Evolutionary conservation across 2,113 vertebrate genomes (phyloP).

Genomic region (Corydoras sp.): DNA sequence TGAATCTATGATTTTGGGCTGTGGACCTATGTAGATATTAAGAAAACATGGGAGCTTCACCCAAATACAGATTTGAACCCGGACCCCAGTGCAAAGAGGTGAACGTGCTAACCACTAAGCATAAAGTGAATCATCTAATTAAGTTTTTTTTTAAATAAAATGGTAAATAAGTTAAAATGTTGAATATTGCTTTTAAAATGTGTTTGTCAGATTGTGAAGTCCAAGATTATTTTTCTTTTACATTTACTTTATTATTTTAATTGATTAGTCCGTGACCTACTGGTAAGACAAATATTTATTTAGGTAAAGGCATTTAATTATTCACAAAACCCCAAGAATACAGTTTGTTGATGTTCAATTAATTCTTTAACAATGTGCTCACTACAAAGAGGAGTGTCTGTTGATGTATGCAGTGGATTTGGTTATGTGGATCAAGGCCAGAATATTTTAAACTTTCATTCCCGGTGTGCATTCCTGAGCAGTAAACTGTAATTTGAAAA

Average conservation of each 20-base stretch:
- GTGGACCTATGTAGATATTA: too few species aligned
- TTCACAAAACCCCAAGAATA: not conserved
- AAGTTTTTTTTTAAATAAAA: not conserved
- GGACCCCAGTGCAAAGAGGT: too few species aligned
- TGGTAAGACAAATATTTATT: too few species aligned
- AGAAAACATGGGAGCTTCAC: too few species aligned
- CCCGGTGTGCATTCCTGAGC: not conserved
- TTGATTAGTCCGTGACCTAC: too few species aligned
- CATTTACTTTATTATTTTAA: not conserved
- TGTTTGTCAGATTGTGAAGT: not conserved
- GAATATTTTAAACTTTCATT: not conserved
- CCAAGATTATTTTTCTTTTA: too few species aligned
- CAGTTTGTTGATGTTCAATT: not conserved
- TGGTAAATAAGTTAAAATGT: not conserved
- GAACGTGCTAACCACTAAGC: too few species aligned
- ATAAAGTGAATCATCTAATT: not conserved
- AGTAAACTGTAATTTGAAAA: not conserved
- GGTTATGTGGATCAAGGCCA: not conserved
- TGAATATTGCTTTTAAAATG: not conserved
- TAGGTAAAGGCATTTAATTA: not conserved
- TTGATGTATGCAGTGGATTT: not conserved
- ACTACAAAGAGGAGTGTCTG: not conserved
- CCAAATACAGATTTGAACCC: too few species aligned
- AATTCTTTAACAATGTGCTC: not conserved
- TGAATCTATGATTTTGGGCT: too few species aligned